phyloP scores from a whole-genome alignment of 1,140 invertebrate genomes.

The Trichomalopsis sarcophagae region DNA sequence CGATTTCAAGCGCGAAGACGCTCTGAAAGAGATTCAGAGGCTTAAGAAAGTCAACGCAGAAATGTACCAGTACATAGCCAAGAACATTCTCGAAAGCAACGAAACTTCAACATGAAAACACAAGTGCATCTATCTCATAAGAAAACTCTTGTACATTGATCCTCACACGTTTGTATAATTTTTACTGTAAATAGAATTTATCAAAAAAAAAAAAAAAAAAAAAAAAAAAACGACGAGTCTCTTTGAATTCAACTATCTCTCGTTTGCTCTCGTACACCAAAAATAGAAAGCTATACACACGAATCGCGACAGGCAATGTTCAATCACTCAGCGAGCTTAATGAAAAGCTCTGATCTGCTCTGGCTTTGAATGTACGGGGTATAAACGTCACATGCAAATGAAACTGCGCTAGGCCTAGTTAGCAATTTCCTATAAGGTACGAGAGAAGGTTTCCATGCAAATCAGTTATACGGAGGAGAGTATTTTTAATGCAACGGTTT shows the following conservation, averaged over 20 bases:
- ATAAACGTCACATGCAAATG: conserved; percentile 21
- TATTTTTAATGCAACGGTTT: conserved; percentile 14
- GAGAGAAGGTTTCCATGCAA: conserved; percentile 36
- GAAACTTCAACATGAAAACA: background rate
- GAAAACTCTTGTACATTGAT: background rate
- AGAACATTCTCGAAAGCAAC: conserved; percentile 62
- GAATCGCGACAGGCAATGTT: background rate
- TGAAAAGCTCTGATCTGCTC: background rate
- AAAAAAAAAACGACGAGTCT: background rate
- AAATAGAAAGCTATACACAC: background rate
- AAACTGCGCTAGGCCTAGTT: conserved; percentile 3
- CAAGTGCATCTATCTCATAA: background rate
- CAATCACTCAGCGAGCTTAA: conserved; percentile 16
- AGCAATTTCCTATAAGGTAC: conserved; percentile 19
- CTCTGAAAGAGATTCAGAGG: conserved; percentile 68
- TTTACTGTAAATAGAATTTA: conserved; percentile 33
- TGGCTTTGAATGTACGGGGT: background rate
- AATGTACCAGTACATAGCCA: conserved; percentile 74
- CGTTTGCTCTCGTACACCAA: background rate
- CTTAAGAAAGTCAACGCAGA: conserved; percentile 74
- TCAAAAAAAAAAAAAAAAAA: background rate
- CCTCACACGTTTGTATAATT: background rate
- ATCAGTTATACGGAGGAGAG: background rate
- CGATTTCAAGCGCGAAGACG: conserved; percentile 57
- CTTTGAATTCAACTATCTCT: background rate